Evolutionary conservation across 2,888 invertebrate species (phyloP).

Genomic region (Diaphora mendica): DNA sequence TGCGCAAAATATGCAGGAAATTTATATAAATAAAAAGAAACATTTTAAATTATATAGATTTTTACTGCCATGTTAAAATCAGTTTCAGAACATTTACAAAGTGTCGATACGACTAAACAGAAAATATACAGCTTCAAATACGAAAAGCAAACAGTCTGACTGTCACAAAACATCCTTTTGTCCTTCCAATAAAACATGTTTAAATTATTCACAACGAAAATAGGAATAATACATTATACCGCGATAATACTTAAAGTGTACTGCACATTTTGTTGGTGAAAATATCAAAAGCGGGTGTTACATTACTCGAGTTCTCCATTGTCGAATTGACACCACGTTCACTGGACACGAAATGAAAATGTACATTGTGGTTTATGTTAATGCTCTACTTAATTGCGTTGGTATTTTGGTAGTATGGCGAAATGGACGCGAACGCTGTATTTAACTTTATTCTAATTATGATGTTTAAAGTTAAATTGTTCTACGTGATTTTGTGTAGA

Average conservation of each 20-base stretch:
- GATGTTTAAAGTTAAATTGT: neutral
- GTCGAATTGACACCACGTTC: conserved; percentile 45
- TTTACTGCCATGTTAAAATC: neutral
- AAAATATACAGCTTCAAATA: neutral
- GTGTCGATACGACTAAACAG: neutral
- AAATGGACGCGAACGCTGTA: conserved; percentile 13
- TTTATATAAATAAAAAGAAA: no score
- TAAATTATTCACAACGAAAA: neutral
- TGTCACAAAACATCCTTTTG: neutral
- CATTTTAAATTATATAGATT: no score
- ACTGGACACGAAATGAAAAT: conserved; percentile 43
- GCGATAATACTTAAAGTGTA: conserved; percentile 31
- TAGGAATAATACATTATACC: neutral
- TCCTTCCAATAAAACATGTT: neutral
- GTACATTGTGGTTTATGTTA: conserved; percentile 47
- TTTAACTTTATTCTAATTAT: conserved; percentile 19
- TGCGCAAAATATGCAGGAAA: no score
- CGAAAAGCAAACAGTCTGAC: neutral
- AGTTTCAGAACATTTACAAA: neutral
- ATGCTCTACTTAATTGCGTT: conserved; percentile 43
- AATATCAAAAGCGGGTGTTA: conserved; percentile 31
- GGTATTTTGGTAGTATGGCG: conserved; percentile 30
- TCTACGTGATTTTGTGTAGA: neutral
- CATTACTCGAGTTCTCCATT: conserved; percentile 26
- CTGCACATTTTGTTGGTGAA: conserved; percentile 41